Base-by-base conservation (phyloP, 2,797 vertebrate genomes). In the Lepilemur ruficaudatus region DNA sequence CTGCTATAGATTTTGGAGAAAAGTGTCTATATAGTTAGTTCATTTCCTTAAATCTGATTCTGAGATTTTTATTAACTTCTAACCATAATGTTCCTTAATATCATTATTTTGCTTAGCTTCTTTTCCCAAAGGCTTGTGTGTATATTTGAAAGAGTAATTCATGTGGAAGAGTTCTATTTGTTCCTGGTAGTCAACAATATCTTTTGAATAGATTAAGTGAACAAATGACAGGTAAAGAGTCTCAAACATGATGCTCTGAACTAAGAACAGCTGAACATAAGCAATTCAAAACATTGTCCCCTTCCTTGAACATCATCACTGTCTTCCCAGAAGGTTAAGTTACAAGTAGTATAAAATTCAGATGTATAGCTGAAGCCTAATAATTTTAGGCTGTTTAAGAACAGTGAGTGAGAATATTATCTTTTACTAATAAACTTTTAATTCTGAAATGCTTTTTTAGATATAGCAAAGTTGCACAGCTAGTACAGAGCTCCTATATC, bases 11-110 rank as follows among this genome's bases (percentile, higher is more conserved):
- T 76, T 65, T 48, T 41, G 4, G 25, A 46, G 57, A 25, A 87
- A 89, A 70, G 10, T 38, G 18, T 79, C 22, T 2, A 30, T 69
- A 69, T 43, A 67, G 4, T 87, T 88, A 87, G 23, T 67, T 91
- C 46, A 90, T 90, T 87, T 93, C 55, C 88, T 83, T 63, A 92
- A 89, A 80, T 57, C 18, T 86, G 59, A 57, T 83, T 65, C 43
- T 85, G 17, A 89, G 38, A 73, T 94, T 93, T 93, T 69, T 83
- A 41, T 89, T 83, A 72, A 89, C 7, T 96, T 91, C 32, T 82
- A 63, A 94, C n/a, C 4, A 70, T 52, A 75, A 50, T 86, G 15
- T 59, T 52, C 55, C 32, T 88, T 73, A 70, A 52, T 65, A 43
- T 13, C 72, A 28, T 35, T 81, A 28, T 35, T 89, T 94, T 89